phyloP scores from a whole-genome alignment of 2,888 invertebrate genomes.

The Cantharis lateralis region DNA sequence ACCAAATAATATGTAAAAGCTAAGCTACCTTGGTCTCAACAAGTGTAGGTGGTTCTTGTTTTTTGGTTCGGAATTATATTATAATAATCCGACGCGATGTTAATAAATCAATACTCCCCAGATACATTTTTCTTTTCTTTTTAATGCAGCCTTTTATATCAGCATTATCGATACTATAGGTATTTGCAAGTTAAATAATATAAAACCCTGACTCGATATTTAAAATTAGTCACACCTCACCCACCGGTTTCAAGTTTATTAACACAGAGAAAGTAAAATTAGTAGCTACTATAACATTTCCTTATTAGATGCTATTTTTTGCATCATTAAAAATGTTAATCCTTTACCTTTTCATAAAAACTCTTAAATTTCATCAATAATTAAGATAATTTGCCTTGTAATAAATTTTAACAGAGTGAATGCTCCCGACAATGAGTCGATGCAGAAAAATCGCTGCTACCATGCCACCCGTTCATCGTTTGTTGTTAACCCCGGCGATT shows the following conservation, averaged over 20 bases:
- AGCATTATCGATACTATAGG: not conserved
- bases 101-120: not conserved
- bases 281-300: not conserved
- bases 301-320: not conserved
- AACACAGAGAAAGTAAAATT: not conserved
- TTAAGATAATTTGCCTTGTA: not conserved
- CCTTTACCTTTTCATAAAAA: not conserved
- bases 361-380: not conserved
- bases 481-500: too few species aligned
- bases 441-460: not conserved
- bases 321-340: not conserved
- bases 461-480: too few species aligned
- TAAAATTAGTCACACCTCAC: not conserved
- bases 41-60: not conserved
- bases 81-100: not conserved
- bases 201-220: not conserved
- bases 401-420: not conserved
- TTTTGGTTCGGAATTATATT: not conserved
- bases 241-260: not conserved
- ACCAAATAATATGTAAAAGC: slow-evolving; percentile 9
- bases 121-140: not conserved
- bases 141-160: not conserved
- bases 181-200: not conserved
- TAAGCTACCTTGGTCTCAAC: not conserved
- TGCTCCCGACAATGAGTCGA: not conserved